phyloP scores from a whole-genome alignment of 2,797 vertebrate genomes.

The Fundulus diaphanus region DNA sequence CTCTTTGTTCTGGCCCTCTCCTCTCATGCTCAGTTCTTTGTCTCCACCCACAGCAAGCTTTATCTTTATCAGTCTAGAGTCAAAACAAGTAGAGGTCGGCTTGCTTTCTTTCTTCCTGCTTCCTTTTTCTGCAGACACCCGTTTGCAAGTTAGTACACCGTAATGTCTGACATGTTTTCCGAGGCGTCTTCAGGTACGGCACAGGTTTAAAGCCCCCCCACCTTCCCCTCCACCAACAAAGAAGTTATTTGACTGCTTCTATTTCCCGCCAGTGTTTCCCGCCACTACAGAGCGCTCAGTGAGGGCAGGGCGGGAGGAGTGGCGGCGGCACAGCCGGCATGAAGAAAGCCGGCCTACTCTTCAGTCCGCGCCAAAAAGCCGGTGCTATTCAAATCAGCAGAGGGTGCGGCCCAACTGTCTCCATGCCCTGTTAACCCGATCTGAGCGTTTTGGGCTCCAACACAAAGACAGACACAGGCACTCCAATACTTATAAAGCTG shows the following conservation, averaged over 20 bases:
- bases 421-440: conserved; percentile 75
- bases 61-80: conserved; percentile 66
- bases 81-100: conserved; percentile 50
- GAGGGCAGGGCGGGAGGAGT: conserved; percentile 25
- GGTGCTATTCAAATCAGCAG: conserved; percentile 78
- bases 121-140: conserved; percentile 5
- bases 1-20: conserved; percentile 77
- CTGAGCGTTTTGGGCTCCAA: conserved; percentile 45
- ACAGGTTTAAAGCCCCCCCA: conserved; percentile 24
- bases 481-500: not conserved
- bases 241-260: conserved; percentile 11
- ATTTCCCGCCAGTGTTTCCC: conserved; percentile 63
- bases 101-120: conserved; percentile 30
- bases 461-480: conserved; percentile 52
- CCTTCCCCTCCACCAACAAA: too few species aligned
- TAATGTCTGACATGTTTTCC: conserved; percentile 36
- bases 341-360: conserved; percentile 69
- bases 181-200: conserved; percentile 45
- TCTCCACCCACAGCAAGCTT: conserved; percentile 73
- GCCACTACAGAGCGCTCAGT: conserved; percentile 64
- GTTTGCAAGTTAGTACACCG: conserved; percentile 4
- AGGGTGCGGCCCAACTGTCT: conserved; percentile 81
- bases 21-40: conserved; percentile 72
- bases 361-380: conserved; percentile 71
- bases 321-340: conserved; percentile 55